Percentiles rank a stretch among this genome's conserved stretches.
phyloP scores from a whole-genome alignment of 2,113 vertebrate species.

The Theropithecus gelada region DNA sequence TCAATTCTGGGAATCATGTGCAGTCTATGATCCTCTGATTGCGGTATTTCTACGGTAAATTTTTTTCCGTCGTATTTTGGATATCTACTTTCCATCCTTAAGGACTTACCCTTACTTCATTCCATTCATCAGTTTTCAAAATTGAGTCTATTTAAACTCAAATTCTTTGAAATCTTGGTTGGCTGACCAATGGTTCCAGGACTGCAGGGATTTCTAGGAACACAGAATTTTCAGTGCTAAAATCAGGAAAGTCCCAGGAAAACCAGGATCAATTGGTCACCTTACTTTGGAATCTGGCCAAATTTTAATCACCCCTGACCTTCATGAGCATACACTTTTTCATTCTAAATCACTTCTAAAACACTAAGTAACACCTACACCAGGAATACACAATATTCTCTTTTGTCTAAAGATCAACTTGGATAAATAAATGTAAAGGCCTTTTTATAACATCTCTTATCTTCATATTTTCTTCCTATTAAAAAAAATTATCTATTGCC shows the following conservation, averaged over 20 bases:
- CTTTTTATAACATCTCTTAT: not conserved
- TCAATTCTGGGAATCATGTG: not conserved
- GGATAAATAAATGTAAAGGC: not conserved
- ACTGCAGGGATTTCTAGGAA: not conserved
- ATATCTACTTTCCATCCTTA: not conserved
- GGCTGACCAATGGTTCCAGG: not conserved
- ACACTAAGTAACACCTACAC: not conserved
- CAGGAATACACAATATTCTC: not conserved
- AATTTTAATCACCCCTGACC: not conserved
- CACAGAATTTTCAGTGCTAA: not conserved
- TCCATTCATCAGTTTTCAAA: conserved; percentile 30
- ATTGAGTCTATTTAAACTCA: not conserved
- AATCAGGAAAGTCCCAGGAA: not conserved
- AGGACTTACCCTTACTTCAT: not conserved
- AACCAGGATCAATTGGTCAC: not conserved
- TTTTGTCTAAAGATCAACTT: not conserved
- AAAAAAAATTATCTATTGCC: not conserved
- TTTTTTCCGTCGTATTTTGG: not conserved
- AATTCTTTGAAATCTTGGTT: not conserved
- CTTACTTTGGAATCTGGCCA: not conserved
- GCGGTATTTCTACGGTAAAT: not conserved
- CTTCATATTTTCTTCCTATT: not conserved
- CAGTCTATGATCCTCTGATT: not conserved
- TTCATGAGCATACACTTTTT: not conserved
- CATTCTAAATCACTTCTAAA: not conserved